Percentiles rank a stretch among this genome's conserved stretches.
Evolutionary conservation across 2,797 vertebrate genomes (phyloP).

Genomic region (Menidia menidia): DNA sequence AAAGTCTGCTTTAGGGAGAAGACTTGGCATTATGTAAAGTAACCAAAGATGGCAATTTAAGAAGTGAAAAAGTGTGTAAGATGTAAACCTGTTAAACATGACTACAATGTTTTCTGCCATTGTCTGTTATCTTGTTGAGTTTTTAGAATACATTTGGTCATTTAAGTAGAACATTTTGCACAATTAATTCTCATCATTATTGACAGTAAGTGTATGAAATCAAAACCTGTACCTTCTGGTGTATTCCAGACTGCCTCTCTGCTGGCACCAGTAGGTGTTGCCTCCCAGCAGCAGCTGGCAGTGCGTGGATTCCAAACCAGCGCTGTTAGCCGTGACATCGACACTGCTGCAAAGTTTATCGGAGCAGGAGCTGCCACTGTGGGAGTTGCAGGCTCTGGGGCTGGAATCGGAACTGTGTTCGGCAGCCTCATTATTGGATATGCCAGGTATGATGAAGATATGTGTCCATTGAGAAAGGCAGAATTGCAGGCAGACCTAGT

Average conservation of each 20-base stretch:
- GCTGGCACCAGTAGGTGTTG: conserved; percentile 65
- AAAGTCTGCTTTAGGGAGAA: too few species aligned
- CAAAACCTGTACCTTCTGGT: background rate
- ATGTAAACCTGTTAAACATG: too few species aligned
- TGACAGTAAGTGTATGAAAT: too few species aligned
- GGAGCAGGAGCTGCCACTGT: conserved; percentile 96
- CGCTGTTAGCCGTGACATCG: conserved; percentile 87
- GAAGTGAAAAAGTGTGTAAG: too few species aligned
- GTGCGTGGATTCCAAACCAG: conserved; percentile 88
- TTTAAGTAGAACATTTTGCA: too few species aligned
- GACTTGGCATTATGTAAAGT: too few species aligned
- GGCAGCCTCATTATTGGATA: conserved; percentile 98
- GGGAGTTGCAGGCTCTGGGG: conserved; percentile 95
- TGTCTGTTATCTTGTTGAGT: too few species aligned
- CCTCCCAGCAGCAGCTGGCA: conserved; percentile 75
- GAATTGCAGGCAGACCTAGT: background rate
- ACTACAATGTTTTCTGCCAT: too few species aligned
- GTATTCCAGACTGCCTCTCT: conserved; percentile 66
- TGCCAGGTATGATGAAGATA: conserved; percentile 82
- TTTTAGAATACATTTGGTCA: too few species aligned
- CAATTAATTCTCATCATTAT: too few species aligned
- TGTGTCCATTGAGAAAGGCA: too few species aligned
- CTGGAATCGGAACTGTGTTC: conserved; percentile 96
- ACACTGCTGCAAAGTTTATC: conserved; percentile 98
- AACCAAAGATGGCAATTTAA: too few species aligned